These are phyloP conservation scores for Branchipolynoe longqiensis DNA, from an alignment of 2,888 invertebrate genomes.

Conservation along the genomic window DNA sequence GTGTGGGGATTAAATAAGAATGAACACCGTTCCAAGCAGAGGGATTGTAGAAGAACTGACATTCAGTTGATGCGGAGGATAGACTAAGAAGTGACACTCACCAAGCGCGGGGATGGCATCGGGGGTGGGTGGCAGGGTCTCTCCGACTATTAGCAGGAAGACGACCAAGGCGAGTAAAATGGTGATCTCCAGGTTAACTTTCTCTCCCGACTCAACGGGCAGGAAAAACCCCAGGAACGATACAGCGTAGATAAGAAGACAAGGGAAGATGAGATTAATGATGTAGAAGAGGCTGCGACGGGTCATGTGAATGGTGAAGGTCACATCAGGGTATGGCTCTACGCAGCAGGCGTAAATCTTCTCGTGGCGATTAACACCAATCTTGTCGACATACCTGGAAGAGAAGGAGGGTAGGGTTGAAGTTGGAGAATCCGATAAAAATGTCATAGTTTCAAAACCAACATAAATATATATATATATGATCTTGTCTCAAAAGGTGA, in stretches of 20 bases:
- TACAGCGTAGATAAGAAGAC: conserved; percentile 69
- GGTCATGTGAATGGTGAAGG: conserved; percentile 69
- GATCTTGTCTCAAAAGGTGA: too few species aligned
- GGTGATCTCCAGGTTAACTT: conserved; percentile 70
- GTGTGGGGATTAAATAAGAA: too few species aligned
- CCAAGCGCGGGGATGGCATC: conserved; percentile 69
- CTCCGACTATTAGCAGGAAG: conserved; percentile 69
- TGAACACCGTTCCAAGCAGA: too few species aligned
- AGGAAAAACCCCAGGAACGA: conserved; percentile 70
- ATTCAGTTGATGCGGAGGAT: too few species aligned
- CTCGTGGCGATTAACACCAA: conserved; percentile 80
- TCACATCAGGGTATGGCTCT: conserved; percentile 77
- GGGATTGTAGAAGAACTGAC: too few species aligned
- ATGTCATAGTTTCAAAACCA: conserved; percentile 65
- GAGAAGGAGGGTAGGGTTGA: too few species aligned
- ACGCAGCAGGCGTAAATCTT: conserved; percentile 80
- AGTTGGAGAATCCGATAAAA: too few species aligned
- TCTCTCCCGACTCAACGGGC: conserved; percentile 69
- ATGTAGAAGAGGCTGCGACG: conserved; percentile 68
- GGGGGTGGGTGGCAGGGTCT: conserved; percentile 68
- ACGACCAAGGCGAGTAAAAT: conserved; percentile 69
- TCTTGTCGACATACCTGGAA: conserved; percentile 67
- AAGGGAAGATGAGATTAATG: conserved; percentile 68
- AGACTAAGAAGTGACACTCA: too few species aligned
- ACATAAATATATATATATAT: too few species aligned